Base-by-base conservation (phyloP, 2,797 vertebrate species). In the Anguilla anguilla region DNA sequence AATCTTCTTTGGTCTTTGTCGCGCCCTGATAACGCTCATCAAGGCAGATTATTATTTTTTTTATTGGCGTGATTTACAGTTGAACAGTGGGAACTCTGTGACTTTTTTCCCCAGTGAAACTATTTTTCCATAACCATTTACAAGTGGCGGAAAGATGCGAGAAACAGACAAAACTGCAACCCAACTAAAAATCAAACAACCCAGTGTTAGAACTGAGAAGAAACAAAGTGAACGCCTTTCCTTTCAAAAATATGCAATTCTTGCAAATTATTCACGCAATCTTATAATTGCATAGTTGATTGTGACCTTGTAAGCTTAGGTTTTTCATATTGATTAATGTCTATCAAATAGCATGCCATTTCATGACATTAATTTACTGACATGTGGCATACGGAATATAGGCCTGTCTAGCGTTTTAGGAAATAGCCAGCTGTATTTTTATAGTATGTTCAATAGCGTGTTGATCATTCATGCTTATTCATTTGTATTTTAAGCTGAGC, bases 51-150 rank as follows among this genome's bases (percentile, higher is more conserved):
- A 5, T 43, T 43, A 9, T 10, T 43, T 2, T 17, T 6, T 81
- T 85, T 39, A 89, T 86, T 86, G n/a, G 43, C 67, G 86, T 92
- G 85, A 92, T 89, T 88, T 83, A 91, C 86, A 88, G 82, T 74
- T 7, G 53, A 86, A 61, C 11, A 90, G 28, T 85, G 87, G 89
- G 15, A 87, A 89, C 6, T 43, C 39, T 43, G 3, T 43, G 39
- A 43, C 39, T 7, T 53, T 53, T 53, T 53, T 92, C 90, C 90
- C 88, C 87, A 94, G 46, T 19, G 69, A 64, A 69, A 2, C 35
- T 74, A 82, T 90, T 91, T 89, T 89, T 87, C 85, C 81, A 86
- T 55, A 87, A 88, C 86, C 55, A 89, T 87, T 89, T 89, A 86
- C 82, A 83, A 43, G 72, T 49, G 15, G 82, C 59, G 79, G 79